These are phyloP conservation scores for Nomada flava DNA, from an alignment of 2,888 invertebrate species.

Conservation along the genomic window DNA sequence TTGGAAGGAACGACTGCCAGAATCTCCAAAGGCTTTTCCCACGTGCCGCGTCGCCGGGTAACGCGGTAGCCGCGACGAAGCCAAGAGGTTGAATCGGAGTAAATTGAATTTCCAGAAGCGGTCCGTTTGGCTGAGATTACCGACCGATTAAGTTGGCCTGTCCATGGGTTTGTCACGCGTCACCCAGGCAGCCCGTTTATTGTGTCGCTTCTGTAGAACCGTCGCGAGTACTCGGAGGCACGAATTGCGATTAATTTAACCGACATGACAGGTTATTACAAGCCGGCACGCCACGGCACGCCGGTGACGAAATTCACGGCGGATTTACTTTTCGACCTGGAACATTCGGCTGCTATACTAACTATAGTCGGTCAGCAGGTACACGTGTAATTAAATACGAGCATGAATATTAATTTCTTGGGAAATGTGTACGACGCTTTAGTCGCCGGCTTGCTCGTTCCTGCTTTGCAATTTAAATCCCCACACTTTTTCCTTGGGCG, in stretches of 20 bases:
- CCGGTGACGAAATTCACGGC: constrained; percentile 26
- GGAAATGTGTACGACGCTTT: constrained; percentile 13
- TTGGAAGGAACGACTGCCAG: background rate
- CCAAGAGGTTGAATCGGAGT: background rate
- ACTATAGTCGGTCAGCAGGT: constrained; percentile 5
- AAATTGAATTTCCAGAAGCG: constrained; percentile 47
- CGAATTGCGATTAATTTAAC: constrained; percentile 65
- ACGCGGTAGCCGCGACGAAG: background rate
- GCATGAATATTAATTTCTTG: constrained; percentile 49
- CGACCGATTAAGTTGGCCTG: constrained; percentile 61
- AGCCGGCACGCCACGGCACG: constrained; percentile 5
- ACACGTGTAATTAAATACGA: constrained; percentile 50
- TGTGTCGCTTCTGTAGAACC: background rate
- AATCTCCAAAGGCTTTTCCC: background rate
- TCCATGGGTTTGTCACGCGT: constrained; percentile 27
- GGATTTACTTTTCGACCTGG: constrained; percentile 32
- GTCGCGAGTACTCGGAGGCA: constrained; percentile 12
- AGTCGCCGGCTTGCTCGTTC: background rate
- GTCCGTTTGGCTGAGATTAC: constrained; percentile 45
- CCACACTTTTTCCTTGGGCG: background rate
- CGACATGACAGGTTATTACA: constrained; percentile 58
- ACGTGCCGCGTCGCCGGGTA: background rate
- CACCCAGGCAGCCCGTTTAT: constrained; percentile 19
- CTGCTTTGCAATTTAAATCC: constrained; percentile 50
- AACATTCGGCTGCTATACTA: constrained; percentile 1